phyloP scores from a whole-genome alignment of 2,113 vertebrate genomes.

The Hiodon alosoides region DNA sequence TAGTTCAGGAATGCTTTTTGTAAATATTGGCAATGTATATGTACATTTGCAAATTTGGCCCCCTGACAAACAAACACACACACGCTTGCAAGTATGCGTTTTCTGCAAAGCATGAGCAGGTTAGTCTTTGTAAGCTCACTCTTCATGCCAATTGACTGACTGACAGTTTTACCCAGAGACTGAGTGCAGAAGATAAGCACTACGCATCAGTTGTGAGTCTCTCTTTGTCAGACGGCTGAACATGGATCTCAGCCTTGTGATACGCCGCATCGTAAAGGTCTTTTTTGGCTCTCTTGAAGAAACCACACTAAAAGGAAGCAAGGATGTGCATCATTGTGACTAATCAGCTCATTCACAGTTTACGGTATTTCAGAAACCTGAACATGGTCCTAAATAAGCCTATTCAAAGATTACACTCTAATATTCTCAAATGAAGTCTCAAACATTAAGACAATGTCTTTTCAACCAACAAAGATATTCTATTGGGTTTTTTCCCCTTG shows the following conservation, averaged over 20 bases:
- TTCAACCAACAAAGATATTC: too few species aligned
- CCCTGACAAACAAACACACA: neutral
- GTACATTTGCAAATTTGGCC: neutral
- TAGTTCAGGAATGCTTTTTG: too few species aligned
- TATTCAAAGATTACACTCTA: too few species aligned
- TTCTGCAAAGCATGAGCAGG: conserved; percentile 29
- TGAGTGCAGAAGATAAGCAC: conserved; percentile 43
- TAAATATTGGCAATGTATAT: neutral
- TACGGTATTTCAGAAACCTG: neutral
- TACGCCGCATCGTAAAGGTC: conserved; percentile 76
- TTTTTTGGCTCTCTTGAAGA: conserved; percentile 95
- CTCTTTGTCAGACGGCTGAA: conserved; percentile 91
- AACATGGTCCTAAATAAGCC: neutral
- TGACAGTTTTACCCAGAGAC: conserved; percentile 7
- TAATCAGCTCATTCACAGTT: neutral
- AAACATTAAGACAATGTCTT: too few species aligned
- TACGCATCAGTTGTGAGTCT: conserved; percentile 92
- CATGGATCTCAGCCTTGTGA: conserved; percentile 85
- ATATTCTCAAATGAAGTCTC: too few species aligned
- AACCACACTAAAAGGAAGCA: conserved; percentile 93
- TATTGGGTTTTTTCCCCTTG: too few species aligned
- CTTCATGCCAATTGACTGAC: conserved; percentile 21
- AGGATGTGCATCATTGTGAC: conserved; percentile 62
- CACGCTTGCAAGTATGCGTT: conserved; percentile 35
- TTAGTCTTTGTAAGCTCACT: neutral